Evolutionary conservation across 2,113 vertebrate genomes (phyloP), one percentile per base, ranked within the genome.

Genomic region (Trogon melanurus): DNA sequence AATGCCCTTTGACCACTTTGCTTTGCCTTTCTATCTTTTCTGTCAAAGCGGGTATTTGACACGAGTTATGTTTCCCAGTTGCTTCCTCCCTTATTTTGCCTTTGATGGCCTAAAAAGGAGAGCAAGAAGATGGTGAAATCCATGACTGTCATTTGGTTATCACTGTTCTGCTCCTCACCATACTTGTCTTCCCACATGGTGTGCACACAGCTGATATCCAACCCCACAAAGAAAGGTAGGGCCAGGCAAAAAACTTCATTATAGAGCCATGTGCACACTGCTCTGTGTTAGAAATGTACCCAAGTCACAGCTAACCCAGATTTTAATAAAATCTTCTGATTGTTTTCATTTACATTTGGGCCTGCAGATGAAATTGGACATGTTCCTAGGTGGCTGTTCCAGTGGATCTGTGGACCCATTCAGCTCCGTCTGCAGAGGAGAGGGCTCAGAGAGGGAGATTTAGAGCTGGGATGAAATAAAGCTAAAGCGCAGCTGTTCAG

Each of bases 281-380:
- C 41, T 73, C 72, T 78, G 47, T 70, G 53, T 93, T 91, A 84
- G 48, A 91, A 96, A 87, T 89, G 60, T 73, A 95, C 91, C 88
- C 91, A 96, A 95, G 88, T 71, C 81, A 79, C 81, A 88, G 84
- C 89, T 96, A 92, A 87, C 76, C 17, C 84, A 90, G 88, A 89
- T 88, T 96, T 95, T 87, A 91, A 91, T 90, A 76, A 93, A 91
- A 80, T 64, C 64, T 94, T 96, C 88, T 89, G 47, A 81, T 81
- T 26, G 71, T 94, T 97, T 95, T 87, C 75, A 85, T 86, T 58
- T 69, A 78, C 74, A 89, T 92, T 91, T 94, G 85, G 74, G 62
- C 82, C 85, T 81, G 74, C 41, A 84, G 82, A 89, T 65, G 53
- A 94, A 93, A 88, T 45, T 94, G 85, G 90, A 90, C 53, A 38